Percentiles rank a stretch among this genome's conserved stretches.
Evolutionary conservation across 2,888 invertebrate species (phyloP).

Genomic region (Venusia cambrica): DNA sequence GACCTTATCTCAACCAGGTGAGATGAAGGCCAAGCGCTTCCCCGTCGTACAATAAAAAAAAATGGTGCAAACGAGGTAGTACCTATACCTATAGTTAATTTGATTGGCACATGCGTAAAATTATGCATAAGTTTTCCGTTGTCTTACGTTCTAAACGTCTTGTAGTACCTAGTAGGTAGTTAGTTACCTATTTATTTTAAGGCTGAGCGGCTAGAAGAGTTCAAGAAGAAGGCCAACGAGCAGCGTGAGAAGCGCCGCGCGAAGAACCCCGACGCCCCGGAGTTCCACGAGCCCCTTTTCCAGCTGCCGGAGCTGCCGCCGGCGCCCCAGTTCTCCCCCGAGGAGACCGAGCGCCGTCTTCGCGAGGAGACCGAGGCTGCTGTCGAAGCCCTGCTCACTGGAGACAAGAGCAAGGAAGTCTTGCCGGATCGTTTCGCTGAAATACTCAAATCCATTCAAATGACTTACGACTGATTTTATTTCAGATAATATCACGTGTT

Average conservation of each 20-base stretch:
- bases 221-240: constrained; percentile 5
- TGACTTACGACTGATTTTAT: too few species aligned
- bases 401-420: constrained; percentile 10
- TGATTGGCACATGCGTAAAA: too few species aligned
- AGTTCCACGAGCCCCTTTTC: constrained; percentile 2
- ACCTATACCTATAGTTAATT: too few species aligned
- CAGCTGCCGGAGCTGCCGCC: too few species aligned
- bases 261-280: constrained; percentile 2
- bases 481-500: too few species aligned
- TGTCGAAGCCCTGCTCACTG: constrained; percentile 9
- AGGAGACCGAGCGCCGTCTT: constrained; percentile 6
- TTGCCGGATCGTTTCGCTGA: not conserved
- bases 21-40: too few species aligned
- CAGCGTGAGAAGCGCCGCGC: constrained; percentile 5
- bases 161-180: not conserved
- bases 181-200: not conserved
- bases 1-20: too few species aligned
- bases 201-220: constrained; percentile 5
- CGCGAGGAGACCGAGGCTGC: constrained; percentile 13
- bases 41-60: too few species aligned
- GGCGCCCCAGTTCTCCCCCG: constrained; percentile 4
- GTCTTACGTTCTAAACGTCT: too few species aligned
- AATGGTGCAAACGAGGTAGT: too few species aligned
- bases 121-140: too few species aligned
- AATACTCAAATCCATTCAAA: constrained; percentile 3